Evolutionary conservation across 37 sponge, comb jelly and placozoan genomes (phyloP), one percentile per base, ranked within the genome.

Genomic region (Beroe ovata): DNA sequence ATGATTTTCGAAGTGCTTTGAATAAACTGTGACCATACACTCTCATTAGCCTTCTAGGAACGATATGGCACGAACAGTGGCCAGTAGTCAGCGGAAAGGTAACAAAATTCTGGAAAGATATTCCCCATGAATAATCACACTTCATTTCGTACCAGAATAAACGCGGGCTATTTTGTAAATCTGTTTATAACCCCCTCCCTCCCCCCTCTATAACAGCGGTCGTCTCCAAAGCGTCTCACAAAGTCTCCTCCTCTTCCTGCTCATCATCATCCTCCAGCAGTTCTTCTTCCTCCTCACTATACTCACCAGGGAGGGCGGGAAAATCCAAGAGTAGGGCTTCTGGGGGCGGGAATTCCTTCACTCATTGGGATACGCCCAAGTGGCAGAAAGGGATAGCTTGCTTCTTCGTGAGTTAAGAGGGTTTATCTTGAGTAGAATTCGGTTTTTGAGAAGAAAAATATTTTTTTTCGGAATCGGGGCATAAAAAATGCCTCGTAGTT

Each of bases 401-500:
- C 28, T 77, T 77, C 54, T 77, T 77, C n/a, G 84, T 77, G 28
- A 77, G 84, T 40, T n/a, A n/a, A n/a, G n/a, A n/a, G n/a, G n/a
- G n/a, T n/a, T n/a, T n/a, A n/a, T n/a, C n/a, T n/a, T n/a, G n/a
- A n/a, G n/a, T n/a, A n/a, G n/a, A n/a, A n/a, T n/a, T n/a, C n/a
- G n/a, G n/a, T n/a, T n/a, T n/a, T n/a, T n/a, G n/a, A n/a, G n/a
- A n/a, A n/a, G n/a, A n/a, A n/a, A n/a, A n/a, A n/a, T n/a, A n/a
- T n/a, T n/a, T n/a, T n/a, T n/a, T n/a, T n/a, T n/a, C n/a, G n/a
- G n/a, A n/a, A n/a, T n/a, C n/a, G n/a, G n/a, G n/a, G n/a, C n/a
- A n/a, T n/a, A n/a, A n/a, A n/a, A n/a, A n/a, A n/a, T n/a, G n/a
- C n/a, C n/a, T n/a, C n/a, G n/a, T n/a, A n/a, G n/a, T n/a, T n/a